phyloP scores from a whole-genome alignment of 2,113 vertebrate species.

The Mus musculus region GRCm39 chr5:98815501-98816000 shows the following conservation, averaged over 20 bases:
- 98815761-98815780: conserved; percentile 64
- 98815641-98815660: conserved; percentile 71
- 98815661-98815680: conserved; percentile 65
- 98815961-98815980: neutral
- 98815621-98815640: conserved; percentile 76
- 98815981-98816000: neutral
- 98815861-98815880: neutral
- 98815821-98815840: conserved; percentile 45
- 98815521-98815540: conserved; percentile 67
- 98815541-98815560: conserved; percentile 77
- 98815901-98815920: neutral
- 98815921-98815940: neutral
- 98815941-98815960: neutral
- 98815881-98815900: neutral
- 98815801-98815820: conserved; percentile 16
- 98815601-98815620: conserved; percentile 60
- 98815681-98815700: conserved; percentile 2
- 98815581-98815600: conserved; percentile 73
- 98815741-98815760: conserved; percentile 55
- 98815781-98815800: conserved; percentile 50
- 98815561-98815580: conserved; percentile 74
- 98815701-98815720: conserved; percentile 56
- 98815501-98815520: conserved; percentile 61
- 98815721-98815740: conserved; percentile 64
- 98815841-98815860: neutral